Percentiles rank a stretch among this genome's conserved stretches.
These are phyloP conservation scores for Manis crassicaudata DNA, from an alignment of 2,797 vertebrate species.

Conservation along the genomic window DNA sequence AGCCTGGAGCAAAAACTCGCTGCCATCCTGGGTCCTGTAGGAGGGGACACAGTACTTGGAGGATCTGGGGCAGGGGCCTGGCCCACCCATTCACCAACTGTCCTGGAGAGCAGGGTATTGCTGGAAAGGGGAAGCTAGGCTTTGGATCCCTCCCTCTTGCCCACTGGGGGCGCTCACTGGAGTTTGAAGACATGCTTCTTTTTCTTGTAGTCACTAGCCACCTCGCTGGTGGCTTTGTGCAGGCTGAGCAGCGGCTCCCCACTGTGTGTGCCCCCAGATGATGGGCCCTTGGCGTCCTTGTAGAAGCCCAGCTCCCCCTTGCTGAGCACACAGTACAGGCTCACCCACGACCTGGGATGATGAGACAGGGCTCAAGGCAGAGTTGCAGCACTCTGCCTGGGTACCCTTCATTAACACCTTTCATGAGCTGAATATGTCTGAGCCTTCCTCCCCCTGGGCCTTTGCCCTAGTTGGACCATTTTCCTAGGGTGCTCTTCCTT, in stretches of 20 bases:
- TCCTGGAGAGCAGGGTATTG: neutral
- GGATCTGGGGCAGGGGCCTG: neutral
- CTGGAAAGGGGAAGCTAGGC: neutral
- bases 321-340: slow-evolving; percentile 96
- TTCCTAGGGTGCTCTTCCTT: neutral
- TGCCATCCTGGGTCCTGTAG: slow-evolving; percentile 93
- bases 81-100: neutral
- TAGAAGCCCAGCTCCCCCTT: slow-evolving; percentile 97
- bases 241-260: slow-evolving; percentile 93
- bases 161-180: slow-evolving; percentile 86
- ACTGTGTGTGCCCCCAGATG: slow-evolving; percentile 89
- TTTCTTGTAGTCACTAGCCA: slow-evolving; percentile 97
- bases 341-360: slow-evolving; percentile 94
- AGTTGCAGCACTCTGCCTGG: neutral
- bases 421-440: neutral
- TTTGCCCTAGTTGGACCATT: neutral
- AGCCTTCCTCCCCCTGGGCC: neutral
- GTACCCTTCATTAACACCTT: neutral
- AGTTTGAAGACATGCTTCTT: slow-evolving; percentile 99
- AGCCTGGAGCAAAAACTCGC: slow-evolving; percentile 95
- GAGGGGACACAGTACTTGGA: slow-evolving; percentile 35
- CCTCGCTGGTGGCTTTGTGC: slow-evolving; percentile 90
- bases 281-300: slow-evolving; percentile 93
- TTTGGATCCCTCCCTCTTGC: neutral
- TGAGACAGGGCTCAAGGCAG: slow-evolving; percentile 1